A percentile compares a stretch with the other conserved stretches of the same genome.
phyloP scores from a whole-genome alignment of 1,140 invertebrate genomes.

The Cydia strobilella region DNA sequence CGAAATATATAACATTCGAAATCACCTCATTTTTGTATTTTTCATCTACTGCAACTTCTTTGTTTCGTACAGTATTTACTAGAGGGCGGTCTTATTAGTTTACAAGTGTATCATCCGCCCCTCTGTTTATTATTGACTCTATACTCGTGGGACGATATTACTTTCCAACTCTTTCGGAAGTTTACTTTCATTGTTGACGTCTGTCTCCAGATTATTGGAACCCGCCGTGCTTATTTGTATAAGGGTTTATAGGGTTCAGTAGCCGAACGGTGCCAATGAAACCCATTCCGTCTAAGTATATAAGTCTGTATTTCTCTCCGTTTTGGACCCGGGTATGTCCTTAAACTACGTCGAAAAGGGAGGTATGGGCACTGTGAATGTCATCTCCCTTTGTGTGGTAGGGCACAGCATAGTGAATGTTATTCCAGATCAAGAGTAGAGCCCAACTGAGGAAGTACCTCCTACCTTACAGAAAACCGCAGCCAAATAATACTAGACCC shows the following conservation, averaged over 20 bases:
- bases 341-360: no score
- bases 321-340: no score
- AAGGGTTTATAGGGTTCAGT: background rate
- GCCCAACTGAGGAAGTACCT: no score
- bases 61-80: background rate
- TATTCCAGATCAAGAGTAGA: no score
- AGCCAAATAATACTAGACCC: no score
- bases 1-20: no score
- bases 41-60: background rate
- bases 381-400: no score
- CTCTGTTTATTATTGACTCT: slow-evolving; percentile 75
- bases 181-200: slow-evolving; percentile 77
- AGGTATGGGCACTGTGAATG: no score
- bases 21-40: background rate
- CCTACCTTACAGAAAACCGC: no score
- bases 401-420: no score
- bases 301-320: no score
- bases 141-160: slow-evolving; percentile 73
- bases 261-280: background rate
- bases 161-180: slow-evolving; percentile 79
- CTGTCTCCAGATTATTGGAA: slow-evolving; percentile 75
- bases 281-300: no score
- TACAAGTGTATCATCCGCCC: slow-evolving; percentile 77
- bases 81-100: slow-evolving; percentile 70
- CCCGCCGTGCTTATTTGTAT: slow-evolving; percentile 59